Evolutionary conservation across 2,888 invertebrate genomes (phyloP).

Genomic region (Catonia carolina): DNA sequence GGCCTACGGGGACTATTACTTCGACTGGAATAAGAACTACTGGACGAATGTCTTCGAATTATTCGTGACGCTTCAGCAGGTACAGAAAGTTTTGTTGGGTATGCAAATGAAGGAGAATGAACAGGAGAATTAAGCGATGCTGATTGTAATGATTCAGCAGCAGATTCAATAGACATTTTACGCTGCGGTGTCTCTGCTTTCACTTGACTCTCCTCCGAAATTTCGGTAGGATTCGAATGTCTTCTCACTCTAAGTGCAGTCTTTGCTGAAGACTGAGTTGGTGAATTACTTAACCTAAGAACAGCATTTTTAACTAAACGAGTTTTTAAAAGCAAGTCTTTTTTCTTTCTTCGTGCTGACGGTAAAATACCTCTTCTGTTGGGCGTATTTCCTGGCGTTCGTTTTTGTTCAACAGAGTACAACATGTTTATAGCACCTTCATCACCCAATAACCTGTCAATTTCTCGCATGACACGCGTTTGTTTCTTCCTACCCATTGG

Average conservation of each 20-base stretch:
- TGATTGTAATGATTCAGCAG: slow-evolving; percentile 28
- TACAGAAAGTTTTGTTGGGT: slow-evolving; percentile 40
- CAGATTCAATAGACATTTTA: slow-evolving; percentile 32
- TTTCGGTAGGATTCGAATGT: neutral
- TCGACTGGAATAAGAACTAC: slow-evolving; percentile 41
- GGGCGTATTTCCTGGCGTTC: slow-evolving; percentile 36
- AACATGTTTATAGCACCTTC: slow-evolving; percentile 83
- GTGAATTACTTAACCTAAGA: slow-evolving; percentile 43
- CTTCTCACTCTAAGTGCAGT: slow-evolving; percentile 17
- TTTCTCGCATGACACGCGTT: slow-evolving; percentile 50
- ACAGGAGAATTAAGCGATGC: slow-evolving; percentile 29
- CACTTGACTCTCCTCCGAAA: neutral
- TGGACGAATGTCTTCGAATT: slow-evolving; percentile 74
- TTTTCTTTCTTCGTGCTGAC: slow-evolving; percentile 34
- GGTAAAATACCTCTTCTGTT: slow-evolving; percentile 29
- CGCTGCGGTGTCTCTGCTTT: slow-evolving; percentile 19
- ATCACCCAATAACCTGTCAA: slow-evolving; percentile 71
- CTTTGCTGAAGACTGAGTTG: slow-evolving; percentile 13
- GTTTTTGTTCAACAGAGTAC: slow-evolving; percentile 59
- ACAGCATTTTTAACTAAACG: slow-evolving; percentile 56
- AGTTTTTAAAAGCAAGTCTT: slow-evolving; percentile 49
- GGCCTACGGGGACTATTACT: slow-evolving; percentile 30
- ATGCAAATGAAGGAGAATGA: slow-evolving; percentile 37
- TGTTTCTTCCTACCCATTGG: neutral
- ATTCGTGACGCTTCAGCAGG: slow-evolving; percentile 72